Evolutionary conservation across 2,888 invertebrate species (phyloP).

Genomic region (Drosophila quinaria): DNA sequence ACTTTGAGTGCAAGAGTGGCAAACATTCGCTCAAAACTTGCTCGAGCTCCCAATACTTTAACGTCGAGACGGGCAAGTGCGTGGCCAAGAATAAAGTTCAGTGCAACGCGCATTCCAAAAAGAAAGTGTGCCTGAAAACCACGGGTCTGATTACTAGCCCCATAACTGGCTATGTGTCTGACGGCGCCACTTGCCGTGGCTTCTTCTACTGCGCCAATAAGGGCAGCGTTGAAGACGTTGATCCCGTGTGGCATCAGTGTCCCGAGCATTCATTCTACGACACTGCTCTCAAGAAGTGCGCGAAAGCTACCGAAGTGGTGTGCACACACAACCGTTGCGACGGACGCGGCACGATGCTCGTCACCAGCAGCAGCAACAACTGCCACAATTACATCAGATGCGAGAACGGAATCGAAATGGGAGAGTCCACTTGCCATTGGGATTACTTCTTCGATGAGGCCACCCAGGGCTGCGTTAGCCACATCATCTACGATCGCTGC

Average conservation of each 20-base stretch:
- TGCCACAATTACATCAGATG: slow-evolving; percentile 79
- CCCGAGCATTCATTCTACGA: slow-evolving; percentile 74
- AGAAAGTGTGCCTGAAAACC: slow-evolving; percentile 49
- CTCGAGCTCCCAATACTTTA: slow-evolving; percentile 61
- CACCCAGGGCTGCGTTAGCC: slow-evolving; percentile 60
- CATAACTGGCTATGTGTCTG: slow-evolving; percentile 48
- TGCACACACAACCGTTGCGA: slow-evolving; percentile 82
- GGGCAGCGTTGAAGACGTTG: slow-evolving; percentile 58
- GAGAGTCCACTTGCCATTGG: slow-evolving; percentile 59
- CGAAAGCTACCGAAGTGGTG: slow-evolving; percentile 55
- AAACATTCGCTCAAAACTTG: slow-evolving; percentile 42
- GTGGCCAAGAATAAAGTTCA: slow-evolving; percentile 42
- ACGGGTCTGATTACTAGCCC: slow-evolving; percentile 5
- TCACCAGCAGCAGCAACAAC: slow-evolving; percentile 68
- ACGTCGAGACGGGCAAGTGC: slow-evolving; percentile 66
- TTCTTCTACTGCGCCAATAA: slow-evolving; percentile 70
- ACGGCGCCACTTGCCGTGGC: slow-evolving; percentile 79
- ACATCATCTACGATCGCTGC: slow-evolving; percentile 67
- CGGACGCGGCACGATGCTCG: slow-evolving; percentile 73
- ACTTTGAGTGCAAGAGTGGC: slow-evolving; percentile 70
- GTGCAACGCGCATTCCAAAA: slow-evolving; percentile 71
- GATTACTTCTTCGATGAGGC: slow-evolving; percentile 81
- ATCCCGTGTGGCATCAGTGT: slow-evolving; percentile 78
- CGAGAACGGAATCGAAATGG: slow-evolving; percentile 45
- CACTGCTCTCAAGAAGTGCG: slow-evolving; percentile 46